Conservation (phyloP, 2,888 invertebrate species). For the Lithophane ornitopus region DNA sequence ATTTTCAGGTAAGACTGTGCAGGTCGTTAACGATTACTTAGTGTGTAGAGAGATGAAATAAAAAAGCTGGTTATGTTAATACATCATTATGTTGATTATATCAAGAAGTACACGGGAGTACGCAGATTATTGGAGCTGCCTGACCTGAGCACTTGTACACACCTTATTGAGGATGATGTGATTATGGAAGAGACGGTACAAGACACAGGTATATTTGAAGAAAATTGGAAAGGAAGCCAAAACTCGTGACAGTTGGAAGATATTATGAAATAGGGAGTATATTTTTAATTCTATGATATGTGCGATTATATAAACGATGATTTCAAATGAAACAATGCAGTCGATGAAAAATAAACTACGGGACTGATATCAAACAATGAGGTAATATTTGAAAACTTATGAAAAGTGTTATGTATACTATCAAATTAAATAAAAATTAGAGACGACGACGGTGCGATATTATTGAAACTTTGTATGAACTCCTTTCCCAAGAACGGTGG, state of each 20-base stretch:
- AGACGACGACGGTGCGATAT: background rate
- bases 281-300: background rate
- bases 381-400: conserved; percentile 6
- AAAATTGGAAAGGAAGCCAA: background rate
- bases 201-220: background rate
- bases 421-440: background rate
- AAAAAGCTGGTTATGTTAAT: background rate
- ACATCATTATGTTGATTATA: no score
- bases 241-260: background rate
- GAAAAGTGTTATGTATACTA: background rate
- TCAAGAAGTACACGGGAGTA: background rate
- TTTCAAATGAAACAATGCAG: background rate
- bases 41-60: background rate
- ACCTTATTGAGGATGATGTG: background rate
- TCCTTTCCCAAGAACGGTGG: background rate
- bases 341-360: background rate
- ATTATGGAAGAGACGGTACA: background rate
- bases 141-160: background rate
- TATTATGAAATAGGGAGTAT: background rate
- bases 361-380: conserved; percentile 14
- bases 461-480: background rate
- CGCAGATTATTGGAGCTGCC: background rate
- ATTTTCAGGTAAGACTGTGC: background rate
- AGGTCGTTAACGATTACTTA: background rate
- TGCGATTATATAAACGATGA: background rate